A percentile compares a stretch with the other conserved stretches of the same genome.
These are phyloP conservation scores for Drosophila flavopinicola DNA, from an alignment of 2,888 invertebrate genomes.

Conservation along the genomic window DNA sequence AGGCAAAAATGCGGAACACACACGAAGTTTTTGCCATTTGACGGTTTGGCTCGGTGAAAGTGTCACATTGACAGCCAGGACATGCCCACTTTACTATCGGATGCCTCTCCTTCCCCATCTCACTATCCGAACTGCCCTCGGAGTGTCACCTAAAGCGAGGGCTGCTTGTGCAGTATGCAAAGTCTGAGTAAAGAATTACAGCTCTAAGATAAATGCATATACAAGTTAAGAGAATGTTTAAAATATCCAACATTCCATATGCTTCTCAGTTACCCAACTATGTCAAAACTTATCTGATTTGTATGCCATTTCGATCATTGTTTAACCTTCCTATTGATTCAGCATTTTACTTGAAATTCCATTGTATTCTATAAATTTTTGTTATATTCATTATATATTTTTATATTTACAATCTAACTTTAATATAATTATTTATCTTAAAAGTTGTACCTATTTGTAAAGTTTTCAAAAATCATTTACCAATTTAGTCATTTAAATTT, in stretches of 20 bases:
- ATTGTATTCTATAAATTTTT: too few relatives aligned
- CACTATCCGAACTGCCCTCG: too few relatives aligned
- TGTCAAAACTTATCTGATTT: too few relatives aligned
- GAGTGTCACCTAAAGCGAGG: conserved; percentile 26
- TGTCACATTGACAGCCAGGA: conserved; percentile 66
- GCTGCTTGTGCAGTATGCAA: conserved; percentile 2
- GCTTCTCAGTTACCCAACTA: too few relatives aligned
- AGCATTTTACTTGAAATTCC: background rate
- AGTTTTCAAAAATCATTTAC: too few relatives aligned
- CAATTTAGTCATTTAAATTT: too few relatives aligned
- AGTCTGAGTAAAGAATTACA: background rate
- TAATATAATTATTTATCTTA: too few relatives aligned
- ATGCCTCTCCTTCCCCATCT: background rate
- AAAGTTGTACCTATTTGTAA: too few relatives aligned
- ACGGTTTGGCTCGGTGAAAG: conserved; percentile 62
- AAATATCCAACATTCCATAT: too few relatives aligned
- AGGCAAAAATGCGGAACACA: conserved; percentile 52
- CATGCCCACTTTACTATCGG: conserved; percentile 70
- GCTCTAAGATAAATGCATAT: background rate
- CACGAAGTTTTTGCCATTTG: conserved; percentile 51
- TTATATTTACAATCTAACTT: too few relatives aligned
- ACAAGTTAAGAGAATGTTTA: background rate
- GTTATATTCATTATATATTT: too few relatives aligned
- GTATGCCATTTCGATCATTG: too few relatives aligned
- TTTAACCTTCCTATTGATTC: background rate